Evolutionary conservation across 2,113 vertebrate species (phyloP).

Genomic region (Clarias macrocephalus): DNA sequence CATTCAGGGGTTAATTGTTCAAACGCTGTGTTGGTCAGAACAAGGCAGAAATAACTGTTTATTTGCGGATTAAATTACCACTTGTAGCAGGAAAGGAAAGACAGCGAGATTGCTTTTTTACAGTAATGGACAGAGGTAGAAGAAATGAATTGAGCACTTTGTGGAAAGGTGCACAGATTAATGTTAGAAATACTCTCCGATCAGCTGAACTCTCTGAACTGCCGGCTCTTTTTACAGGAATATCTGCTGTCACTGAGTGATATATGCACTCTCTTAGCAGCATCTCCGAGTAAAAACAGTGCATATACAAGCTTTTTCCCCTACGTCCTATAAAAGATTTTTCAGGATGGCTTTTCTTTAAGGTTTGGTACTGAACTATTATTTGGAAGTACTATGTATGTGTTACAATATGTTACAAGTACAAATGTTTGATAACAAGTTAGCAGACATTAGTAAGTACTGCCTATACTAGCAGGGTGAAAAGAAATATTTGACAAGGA

Average conservation of each 20-base stretch:
- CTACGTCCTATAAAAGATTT: background rate
- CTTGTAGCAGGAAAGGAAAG: slow-evolving; percentile 46
- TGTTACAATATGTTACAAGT: background rate
- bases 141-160: slow-evolving; percentile 56
- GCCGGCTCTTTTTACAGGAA: slow-evolving; percentile 16
- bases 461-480: background rate
- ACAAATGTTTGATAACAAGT: background rate
- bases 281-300: background rate
- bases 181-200: slow-evolving; percentile 52
- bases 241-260: slow-evolving; percentile 41
- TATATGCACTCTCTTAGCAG: slow-evolving; percentile 2
- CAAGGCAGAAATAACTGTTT: slow-evolving; percentile 59
- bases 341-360: background rate
- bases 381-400: background rate
- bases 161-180: slow-evolving; percentile 52
- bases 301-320: background rate
- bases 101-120: slow-evolving; percentile 52
- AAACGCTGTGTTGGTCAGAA: slow-evolving; percentile 50
- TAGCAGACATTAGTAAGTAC: background rate
- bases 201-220: slow-evolving; percentile 47
- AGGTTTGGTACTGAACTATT: background rate
- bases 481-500: background rate
- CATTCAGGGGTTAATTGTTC: slow-evolving; percentile 64
- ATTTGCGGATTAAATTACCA: slow-evolving; percentile 66
- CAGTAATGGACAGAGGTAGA: slow-evolving; percentile 59